Conservation (phyloP, 2,797 vertebrate genomes). For the Parotocinclus haroldoi region DNA sequence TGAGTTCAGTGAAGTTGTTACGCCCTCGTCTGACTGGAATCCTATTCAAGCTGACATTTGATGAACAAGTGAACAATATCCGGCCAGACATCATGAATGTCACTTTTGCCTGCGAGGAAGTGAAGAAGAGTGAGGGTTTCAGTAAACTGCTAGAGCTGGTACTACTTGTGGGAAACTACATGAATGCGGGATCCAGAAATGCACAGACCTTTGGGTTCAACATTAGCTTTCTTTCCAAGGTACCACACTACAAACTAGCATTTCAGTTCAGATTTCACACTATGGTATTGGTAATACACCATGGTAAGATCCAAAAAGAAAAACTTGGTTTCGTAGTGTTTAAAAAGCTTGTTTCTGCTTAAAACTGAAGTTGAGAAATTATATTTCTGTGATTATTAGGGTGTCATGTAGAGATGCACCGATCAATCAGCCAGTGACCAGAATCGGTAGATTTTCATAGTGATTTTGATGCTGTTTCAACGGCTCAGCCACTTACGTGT, state of each 20-base stretch:
- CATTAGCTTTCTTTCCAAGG: constrained; percentile 93
- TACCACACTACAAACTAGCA: constrained; percentile 70
- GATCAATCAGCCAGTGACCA: too few relatives aligned
- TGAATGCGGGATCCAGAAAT: constrained; percentile 95
- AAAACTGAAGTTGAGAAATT: too few relatives aligned
- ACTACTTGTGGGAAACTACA: constrained; percentile 92
- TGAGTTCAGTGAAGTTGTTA: constrained; percentile 94
- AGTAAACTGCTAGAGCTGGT: constrained; percentile 83
- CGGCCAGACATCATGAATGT: constrained; percentile 93
- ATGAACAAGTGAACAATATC: constrained; percentile 95
- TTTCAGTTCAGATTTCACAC: background rate
- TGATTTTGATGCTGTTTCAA: too few relatives aligned
- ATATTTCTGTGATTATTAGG: too few relatives aligned
- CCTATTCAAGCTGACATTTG: constrained; percentile 91
- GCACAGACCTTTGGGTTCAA: constrained; percentile 96
- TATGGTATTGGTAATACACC: too few relatives aligned
- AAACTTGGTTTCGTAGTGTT: too few relatives aligned
- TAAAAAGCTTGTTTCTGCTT: too few relatives aligned
- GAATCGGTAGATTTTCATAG: too few relatives aligned
- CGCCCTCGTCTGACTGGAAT: constrained; percentile 86
- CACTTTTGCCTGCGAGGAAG: constrained; percentile 91
- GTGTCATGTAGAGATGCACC: too few relatives aligned
- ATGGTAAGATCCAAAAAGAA: too few relatives aligned
- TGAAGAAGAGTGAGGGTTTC: constrained; percentile 94
- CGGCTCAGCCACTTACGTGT: too few relatives aligned